These are phyloP conservation scores for Australoheros facetus DNA, from an alignment of 2,797 vertebrate species.

Conservation along the genomic window DNA sequence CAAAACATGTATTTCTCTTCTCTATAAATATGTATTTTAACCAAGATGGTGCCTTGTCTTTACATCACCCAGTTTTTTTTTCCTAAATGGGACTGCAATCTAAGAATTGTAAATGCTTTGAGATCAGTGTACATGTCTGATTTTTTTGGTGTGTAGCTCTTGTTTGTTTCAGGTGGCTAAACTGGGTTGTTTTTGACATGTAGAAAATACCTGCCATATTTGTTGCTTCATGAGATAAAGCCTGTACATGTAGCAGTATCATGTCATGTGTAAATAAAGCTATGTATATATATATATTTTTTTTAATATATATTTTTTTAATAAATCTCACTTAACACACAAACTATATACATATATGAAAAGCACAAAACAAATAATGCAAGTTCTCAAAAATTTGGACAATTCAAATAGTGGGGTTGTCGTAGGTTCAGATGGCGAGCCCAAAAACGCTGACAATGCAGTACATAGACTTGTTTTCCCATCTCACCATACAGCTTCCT, in stretches of 20 bases:
- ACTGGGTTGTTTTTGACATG: conserved; percentile 23
- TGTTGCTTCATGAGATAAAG: conserved; percentile 47
- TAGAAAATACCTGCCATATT: conserved; percentile 27
- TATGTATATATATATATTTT: conserved; percentile 7
- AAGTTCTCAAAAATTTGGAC: neutral
- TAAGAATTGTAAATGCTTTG: conserved; percentile 37
- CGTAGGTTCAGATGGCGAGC: conserved; percentile 84
- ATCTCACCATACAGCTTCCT: conserved; percentile 94
- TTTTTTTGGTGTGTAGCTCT: conserved; percentile 16
- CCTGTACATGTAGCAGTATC: conserved; percentile 47
- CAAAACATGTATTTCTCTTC: conserved; percentile 43
- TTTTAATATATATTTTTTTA: neutral
- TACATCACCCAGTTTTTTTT: conserved; percentile 18
- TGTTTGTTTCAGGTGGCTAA: conserved; percentile 25
- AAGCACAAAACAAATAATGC: neutral
- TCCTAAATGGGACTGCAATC: conserved; percentile 23
- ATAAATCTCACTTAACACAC: neutral
- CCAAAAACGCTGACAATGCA: conserved; percentile 94
- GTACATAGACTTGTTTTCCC: conserved; percentile 97
- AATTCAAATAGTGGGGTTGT: neutral
- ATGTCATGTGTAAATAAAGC: conserved; percentile 68
- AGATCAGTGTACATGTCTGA: conserved; percentile 25
- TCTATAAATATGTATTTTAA: conserved; percentile 38
- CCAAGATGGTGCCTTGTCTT: conserved; percentile 74
- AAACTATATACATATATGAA: neutral